Conservation (phyloP, 2,113 vertebrate genomes). For the Colius striatus region DNA sequence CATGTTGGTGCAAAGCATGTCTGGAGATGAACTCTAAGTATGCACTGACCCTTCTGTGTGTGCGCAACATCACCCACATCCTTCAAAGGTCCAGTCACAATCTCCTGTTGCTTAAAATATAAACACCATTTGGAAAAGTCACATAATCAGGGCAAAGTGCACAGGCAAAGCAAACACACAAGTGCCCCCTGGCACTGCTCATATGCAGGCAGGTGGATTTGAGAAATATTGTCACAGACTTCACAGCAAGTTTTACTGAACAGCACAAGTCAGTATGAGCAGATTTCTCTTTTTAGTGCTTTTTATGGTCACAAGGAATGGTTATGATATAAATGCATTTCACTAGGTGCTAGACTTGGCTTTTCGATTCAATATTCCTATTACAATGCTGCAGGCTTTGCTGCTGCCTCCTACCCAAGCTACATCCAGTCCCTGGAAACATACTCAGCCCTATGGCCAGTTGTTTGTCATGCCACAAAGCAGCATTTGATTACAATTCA, state of each 20-base stretch:
- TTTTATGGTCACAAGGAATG: rapidly evolving
- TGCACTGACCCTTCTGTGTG: rapidly evolving
- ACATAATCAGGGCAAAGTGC: slow-evolving; percentile 7
- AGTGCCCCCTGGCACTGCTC: background rate
- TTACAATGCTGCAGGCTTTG: background rate
- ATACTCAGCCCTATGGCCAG: rapidly evolving
- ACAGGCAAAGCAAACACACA: background rate
- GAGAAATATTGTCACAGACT: background rate
- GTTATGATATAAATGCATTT: background rate
- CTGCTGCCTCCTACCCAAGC: background rate
- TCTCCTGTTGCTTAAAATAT: background rate
- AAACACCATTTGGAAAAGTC: background rate
- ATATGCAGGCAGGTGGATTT: background rate
- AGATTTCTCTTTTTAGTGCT: background rate
- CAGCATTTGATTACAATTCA: background rate
- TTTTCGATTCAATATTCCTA: rapidly evolving
- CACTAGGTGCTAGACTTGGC: background rate
- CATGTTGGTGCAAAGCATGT: rapidly evolving
- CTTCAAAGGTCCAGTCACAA: background rate
- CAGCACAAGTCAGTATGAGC: background rate
- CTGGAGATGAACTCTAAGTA: background rate
- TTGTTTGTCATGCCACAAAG: background rate
- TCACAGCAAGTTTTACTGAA: background rate
- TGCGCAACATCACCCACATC: background rate
- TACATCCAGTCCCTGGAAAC: background rate